Evolutionary conservation across 1,140 invertebrate genomes (phyloP).

Genomic region (Diachasma alloeum): DNA sequence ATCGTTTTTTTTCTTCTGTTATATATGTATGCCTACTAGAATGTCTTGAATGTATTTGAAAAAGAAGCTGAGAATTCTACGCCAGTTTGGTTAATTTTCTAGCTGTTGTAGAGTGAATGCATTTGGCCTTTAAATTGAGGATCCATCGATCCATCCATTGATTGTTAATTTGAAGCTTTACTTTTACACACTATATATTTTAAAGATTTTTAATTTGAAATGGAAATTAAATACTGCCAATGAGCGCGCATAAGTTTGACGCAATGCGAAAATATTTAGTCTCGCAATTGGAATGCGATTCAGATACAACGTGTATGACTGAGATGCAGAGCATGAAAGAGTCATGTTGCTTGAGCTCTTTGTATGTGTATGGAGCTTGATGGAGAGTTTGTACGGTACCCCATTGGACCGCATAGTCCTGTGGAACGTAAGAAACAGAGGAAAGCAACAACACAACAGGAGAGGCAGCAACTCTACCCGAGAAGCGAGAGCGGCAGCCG

Average conservation of each 20-base stretch:
- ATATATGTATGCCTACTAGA: neutral
- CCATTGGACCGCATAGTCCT: constrained; percentile 25
- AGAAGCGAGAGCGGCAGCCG: constrained; percentile 41
- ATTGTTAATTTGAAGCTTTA: too few species aligned
- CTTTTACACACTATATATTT: too few species aligned
- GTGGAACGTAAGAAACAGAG: neutral
- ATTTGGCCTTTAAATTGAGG: neutral
- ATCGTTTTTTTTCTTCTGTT: neutral
- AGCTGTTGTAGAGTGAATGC: too few species aligned
- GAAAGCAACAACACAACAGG: neutral
- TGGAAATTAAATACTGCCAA: neutral
- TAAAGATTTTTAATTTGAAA: too few species aligned
- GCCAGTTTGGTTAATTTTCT: too few species aligned
- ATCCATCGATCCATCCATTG: too few species aligned
- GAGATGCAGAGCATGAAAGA: neutral
- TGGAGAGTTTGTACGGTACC: constrained; percentile 35
- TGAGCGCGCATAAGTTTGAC: neutral
- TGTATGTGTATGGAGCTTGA: constrained; percentile 9
- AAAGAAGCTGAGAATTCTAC: too few species aligned
- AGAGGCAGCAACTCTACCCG: neutral
- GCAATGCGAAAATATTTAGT: constrained; percentile 17
- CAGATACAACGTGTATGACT: neutral
- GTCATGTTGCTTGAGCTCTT: neutral
- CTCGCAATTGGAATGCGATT: constrained; percentile 24
- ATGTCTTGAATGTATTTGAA: neutral